Percentiles rank a stretch among this genome's conserved stretches.
Evolutionary conservation across 2,797 vertebrate genomes (phyloP).

Genomic region (Mus caroli): DNA sequence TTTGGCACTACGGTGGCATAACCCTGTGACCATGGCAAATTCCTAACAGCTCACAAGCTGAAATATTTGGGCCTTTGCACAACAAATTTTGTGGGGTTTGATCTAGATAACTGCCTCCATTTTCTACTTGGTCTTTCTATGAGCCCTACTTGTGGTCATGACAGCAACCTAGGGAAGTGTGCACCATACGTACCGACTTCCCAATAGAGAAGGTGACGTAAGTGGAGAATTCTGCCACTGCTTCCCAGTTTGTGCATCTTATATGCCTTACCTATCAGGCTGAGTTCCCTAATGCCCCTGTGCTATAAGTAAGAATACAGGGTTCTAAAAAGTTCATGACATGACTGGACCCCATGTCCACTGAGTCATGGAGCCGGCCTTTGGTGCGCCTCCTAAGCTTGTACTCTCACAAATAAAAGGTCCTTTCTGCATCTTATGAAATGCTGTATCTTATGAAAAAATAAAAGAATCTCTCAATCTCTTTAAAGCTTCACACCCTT

Average conservation of each 20-base stretch:
- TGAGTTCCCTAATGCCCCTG: not conserved
- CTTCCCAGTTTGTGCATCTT: not conserved
- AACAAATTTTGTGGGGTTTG: not conserved
- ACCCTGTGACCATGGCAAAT: not conserved
- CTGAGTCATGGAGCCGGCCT: not conserved
- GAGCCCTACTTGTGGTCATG: not conserved
- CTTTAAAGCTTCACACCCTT: constrained; percentile 3
- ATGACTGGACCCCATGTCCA: not conserved
- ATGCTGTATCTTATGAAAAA: constrained; percentile 1
- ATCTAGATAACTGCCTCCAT: not conserved
- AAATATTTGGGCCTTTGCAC: not conserved
- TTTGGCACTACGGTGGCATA: not conserved
- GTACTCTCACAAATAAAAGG: not conserved
- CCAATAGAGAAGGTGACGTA: not conserved
- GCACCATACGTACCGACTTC: not conserved
- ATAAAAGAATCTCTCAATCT: not conserved
- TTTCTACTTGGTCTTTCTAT: constrained; percentile 42
- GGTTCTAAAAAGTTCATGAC: not conserved
- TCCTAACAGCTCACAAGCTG: not conserved
- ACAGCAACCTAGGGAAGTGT: not conserved
- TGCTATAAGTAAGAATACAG: not conserved
- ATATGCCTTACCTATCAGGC: not conserved
- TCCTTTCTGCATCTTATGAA: not conserved
- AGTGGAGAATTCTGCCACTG: not conserved
- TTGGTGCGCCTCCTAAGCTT: not conserved